Evolutionary conservation across 2,113 vertebrate species (phyloP), one percentile per base, ranked within the genome.

Genomic region (Zosterops borbonicus): DNA sequence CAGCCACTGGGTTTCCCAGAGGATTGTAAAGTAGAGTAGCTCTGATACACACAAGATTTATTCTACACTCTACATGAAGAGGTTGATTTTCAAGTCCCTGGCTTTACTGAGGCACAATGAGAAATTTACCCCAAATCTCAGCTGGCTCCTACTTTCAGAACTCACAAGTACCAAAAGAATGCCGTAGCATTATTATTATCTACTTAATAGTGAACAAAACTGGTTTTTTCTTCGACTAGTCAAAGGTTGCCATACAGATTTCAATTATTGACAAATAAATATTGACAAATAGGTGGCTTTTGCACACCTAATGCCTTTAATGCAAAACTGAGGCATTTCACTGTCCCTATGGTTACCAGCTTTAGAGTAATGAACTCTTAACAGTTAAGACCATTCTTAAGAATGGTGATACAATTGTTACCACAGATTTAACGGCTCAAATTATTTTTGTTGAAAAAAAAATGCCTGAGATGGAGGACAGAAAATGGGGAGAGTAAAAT

Each of bases 121-220:
- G 56, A 87, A 84, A 63, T 33, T 17, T 22, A 75, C 11, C 28
- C 29, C 52, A 78, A 44, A 85, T 56, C 22, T 67, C 74, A 78
- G 8, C 35, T 23, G 8, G 31, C 14, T 41, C 35, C 23, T 42
- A 12, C 0, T 0, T 33, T 60, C 53, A 76, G 35, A 71, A 15
- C 41, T 87, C 41, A 75, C n/a, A 84, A 67, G 5, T 37, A 35
- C 29, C 5, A 11, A 79, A 64, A 63, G 17, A 59, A 59, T 17
- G 29, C 33, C 39, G 35, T 60, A 46, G 68, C 20, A 3, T 3
- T 8, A 52, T 71, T 68, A 60, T 84, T 63, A 63, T 39, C 78
- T 47, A 67, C 29, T 68, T 47, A 42, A 65, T 3, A 49, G 15
- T 11, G 13, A 83, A 58, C 3, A 81, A 44, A 77, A n/a, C 9